These are phyloP conservation scores for Saguinus imperator DNA, from an alignment of 2,113 vertebrate genomes.

Conservation along the genomic window DNA sequence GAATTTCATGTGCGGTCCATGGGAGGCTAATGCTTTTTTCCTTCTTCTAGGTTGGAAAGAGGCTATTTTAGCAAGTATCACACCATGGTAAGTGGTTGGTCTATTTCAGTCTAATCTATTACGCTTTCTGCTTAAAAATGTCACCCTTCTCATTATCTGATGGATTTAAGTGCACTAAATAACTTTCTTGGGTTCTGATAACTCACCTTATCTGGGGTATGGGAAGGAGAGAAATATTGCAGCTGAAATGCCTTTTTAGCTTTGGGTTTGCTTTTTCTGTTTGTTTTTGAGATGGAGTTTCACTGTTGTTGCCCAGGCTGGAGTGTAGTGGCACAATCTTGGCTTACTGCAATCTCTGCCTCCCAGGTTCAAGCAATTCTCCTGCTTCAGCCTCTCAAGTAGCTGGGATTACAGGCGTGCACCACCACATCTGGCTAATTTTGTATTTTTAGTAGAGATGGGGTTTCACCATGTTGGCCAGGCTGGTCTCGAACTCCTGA, in stretches of 20 bases:
- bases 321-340: no score
- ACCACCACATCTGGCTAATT: no score
- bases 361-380: no score
- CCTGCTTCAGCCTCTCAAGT: no score
- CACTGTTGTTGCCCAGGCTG: no score
- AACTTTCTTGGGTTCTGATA: conserved; percentile 2
- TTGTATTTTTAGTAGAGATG: no score
- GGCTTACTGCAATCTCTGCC: no score
- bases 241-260: neutral
- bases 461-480: no score
- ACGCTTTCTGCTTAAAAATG: conserved; percentile 44
- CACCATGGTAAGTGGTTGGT: conserved; percentile 46
- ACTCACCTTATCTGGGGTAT: neutral
- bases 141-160: neutral
- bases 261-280: conserved; percentile 11
- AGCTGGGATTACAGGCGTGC: no score
- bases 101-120: conserved; percentile 4
- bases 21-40: conserved; percentile 38
- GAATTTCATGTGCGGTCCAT: neutral
- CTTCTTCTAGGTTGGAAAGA: conserved; percentile 55
- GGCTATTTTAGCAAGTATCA: neutral
- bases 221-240: neutral
- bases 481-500: no score
- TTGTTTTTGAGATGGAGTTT: no score
- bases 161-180: neutral